Evolutionary conservation across 2,888 invertebrate genomes (phyloP).

Genomic region (Lissocephala sabroskyi): DNA sequence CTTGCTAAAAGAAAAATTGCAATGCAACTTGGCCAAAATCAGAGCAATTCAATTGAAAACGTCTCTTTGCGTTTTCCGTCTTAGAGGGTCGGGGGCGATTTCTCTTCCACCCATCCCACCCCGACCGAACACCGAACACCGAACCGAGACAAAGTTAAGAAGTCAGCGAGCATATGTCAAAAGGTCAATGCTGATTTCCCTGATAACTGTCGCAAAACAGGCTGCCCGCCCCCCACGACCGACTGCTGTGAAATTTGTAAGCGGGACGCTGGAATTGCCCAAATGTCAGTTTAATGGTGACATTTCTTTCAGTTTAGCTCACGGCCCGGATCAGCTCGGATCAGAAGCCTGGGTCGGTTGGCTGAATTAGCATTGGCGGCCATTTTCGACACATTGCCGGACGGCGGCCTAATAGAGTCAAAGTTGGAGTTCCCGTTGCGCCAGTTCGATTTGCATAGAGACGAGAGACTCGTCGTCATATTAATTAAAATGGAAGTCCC

Average conservation of each 20-base stretch:
- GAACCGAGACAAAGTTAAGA: slow-evolving; percentile 32
- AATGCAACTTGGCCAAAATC: slow-evolving; percentile 52
- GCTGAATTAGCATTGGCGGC: slow-evolving; percentile 2
- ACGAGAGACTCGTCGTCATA: slow-evolving; percentile 27
- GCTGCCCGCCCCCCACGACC: slow-evolving; percentile 8
- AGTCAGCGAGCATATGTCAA: slow-evolving; percentile 58
- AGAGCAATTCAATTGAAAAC: slow-evolving; percentile 65
- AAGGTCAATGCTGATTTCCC: slow-evolving; percentile 59
- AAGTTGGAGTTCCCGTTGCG: slow-evolving; percentile 14
- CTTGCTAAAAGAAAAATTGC: slow-evolving; percentile 11
- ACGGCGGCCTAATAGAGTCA: slow-evolving; percentile 46
- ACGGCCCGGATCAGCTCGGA: slow-evolving; percentile 9
- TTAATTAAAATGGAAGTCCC: slow-evolving; percentile 38
- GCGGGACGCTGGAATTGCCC: slow-evolving; percentile 58
- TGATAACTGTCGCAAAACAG: slow-evolving; percentile 15
- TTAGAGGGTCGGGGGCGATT: slow-evolving; percentile 24
- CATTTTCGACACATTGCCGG: background rate
- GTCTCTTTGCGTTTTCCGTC: slow-evolving; percentile 35
- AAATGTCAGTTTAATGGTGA: slow-evolving; percentile 49
- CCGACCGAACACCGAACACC: slow-evolving; percentile 26
- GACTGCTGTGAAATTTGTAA: slow-evolving; percentile 54
- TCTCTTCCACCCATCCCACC: slow-evolving; percentile 33
- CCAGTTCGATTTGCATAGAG: slow-evolving; percentile 36
- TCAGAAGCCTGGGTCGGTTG: slow-evolving; percentile 22
- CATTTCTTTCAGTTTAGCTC: slow-evolving; percentile 27